phyloP scores from a whole-genome alignment of 2,797 vertebrate species.

The Coilia nasus region DNA sequence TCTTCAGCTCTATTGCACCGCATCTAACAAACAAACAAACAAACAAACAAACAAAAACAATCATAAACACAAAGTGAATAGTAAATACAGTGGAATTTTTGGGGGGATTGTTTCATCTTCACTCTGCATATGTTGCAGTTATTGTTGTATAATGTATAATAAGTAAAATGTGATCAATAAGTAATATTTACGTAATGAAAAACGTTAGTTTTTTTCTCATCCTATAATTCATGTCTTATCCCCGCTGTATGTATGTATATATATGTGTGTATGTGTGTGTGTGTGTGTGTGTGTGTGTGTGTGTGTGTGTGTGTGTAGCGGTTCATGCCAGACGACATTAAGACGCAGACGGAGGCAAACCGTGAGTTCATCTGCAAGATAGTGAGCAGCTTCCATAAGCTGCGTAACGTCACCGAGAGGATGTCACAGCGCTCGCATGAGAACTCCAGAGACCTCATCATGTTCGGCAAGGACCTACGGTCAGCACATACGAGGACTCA shows the following conservation, averaged over 20 bases:
- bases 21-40: background rate
- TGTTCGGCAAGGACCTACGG: conserved; percentile 82
- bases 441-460: conserved; percentile 77
- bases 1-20: background rate
- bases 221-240: background rate
- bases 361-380: conserved; percentile 80
- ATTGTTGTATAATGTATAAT: too few relatives aligned
- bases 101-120: too few relatives aligned
- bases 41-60: background rate
- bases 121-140: too few relatives aligned
- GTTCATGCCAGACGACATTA: conserved; percentile 80
- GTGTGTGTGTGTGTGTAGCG: conserved; percentile 63
- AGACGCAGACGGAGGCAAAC: conserved; percentile 79
- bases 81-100: too few relatives aligned
- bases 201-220: background rate
- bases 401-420: conserved; percentile 76
- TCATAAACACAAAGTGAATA: background rate
- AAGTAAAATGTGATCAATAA: too few relatives aligned
- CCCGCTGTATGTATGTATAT: background rate
- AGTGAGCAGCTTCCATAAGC: conserved; percentile 79
- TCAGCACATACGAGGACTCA: conserved; percentile 36
- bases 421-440: conserved; percentile 76
- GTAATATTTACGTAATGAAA: too few relatives aligned
- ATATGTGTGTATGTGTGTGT: background rate
- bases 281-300: background rate